Base-by-base conservation (phyloP, 2,113 vertebrate genomes). In the Tapirus terrestris region DNA sequence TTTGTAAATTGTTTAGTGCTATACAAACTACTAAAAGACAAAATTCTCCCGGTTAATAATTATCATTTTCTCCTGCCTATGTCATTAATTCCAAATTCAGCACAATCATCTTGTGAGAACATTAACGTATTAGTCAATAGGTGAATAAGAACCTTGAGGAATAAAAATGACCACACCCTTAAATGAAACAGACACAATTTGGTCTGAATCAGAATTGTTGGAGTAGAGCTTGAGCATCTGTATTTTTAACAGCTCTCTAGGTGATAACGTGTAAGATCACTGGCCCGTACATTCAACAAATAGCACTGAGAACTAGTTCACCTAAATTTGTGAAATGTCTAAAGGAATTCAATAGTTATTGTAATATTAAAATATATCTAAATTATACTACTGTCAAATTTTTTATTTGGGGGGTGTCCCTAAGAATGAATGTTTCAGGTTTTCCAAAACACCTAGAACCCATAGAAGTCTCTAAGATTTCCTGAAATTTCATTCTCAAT, bases 51-150 rank as follows among this genome's bases (percentile, higher is more conserved):
- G 82, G 43, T 60, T 93, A 79, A 23, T 75, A 39, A 91, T 77
- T 39, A 88, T 67, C 36, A 73, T 90, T 84, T 82, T 60, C 77
- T 84, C 33, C 39, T 81, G 23, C 3, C 33, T 60, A 73, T 89
- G 85, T 43, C 82, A 68, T 51, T 70, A 63, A 85, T 68, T 68
- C 6, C 53, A 92, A 51, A 72, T 29, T 82, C 45, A 95, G 39
- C 29, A 60, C 63, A 80, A 61, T 92, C 29, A 70, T 33, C 29
- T 85, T 83, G 33, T 61, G 33, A 91, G 70, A 92, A 89, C 27
- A 94, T 43, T 94, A 97, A 80, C 39, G 2, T 84, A 33, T 83
- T 65, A 92, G 31, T 94, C 65, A 93, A 72, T 53, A 93, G 43
- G 9, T 72, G 25, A 83, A 29, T 82, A 93, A 36, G 68, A 70